Conservation (phyloP, 2,113 vertebrate species). For the Panthera tigris region DNA sequence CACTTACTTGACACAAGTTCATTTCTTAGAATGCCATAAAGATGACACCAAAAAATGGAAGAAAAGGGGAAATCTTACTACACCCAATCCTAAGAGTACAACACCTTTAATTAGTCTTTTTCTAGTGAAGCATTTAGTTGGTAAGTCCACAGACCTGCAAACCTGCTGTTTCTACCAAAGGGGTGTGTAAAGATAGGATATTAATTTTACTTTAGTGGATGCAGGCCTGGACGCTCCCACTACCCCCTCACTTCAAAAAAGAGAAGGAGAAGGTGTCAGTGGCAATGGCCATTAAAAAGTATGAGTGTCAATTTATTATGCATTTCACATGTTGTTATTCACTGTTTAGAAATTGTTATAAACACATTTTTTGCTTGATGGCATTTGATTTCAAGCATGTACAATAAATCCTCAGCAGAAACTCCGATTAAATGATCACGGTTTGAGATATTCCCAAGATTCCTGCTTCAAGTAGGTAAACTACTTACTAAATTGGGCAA, state of each 20-base stretch:
- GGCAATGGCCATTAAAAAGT: background rate
- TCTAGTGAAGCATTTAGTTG: background rate
- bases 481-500: background rate
- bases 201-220: background rate
- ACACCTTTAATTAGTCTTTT: background rate
- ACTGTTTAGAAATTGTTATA: background rate
- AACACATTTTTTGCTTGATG: background rate
- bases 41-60: background rate
- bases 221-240: background rate
- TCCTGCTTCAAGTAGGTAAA: background rate
- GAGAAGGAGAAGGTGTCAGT: background rate
- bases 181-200: background rate
- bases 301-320: background rate
- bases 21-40: background rate
- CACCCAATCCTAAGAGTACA: background rate
- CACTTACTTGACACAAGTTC: background rate
- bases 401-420: background rate
- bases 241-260: background rate
- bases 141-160: background rate
- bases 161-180: background rate
- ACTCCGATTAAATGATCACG: background rate
- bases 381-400: background rate
- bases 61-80: background rate
- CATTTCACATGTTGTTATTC: background rate
- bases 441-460: background rate